A percentile compares a stretch with the other conserved stretches of the same genome.
Evolutionary conservation across 1,140 invertebrate genomes (phyloP).

Genomic region (Dendrolimus kikuchii): DNA sequence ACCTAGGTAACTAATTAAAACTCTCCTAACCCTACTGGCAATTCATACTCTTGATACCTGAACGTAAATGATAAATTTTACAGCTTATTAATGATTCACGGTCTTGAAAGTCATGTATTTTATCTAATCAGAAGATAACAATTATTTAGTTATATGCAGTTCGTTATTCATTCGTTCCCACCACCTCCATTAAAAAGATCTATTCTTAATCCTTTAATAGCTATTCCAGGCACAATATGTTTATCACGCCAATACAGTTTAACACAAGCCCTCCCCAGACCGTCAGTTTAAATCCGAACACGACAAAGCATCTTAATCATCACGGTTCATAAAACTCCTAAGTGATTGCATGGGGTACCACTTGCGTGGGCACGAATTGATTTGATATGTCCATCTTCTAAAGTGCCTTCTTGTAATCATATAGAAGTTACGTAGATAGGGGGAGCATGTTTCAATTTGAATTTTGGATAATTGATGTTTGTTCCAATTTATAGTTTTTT

Average conservation of each 20-base stretch:
- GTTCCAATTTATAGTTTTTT: no score
- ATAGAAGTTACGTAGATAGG: conserved; percentile 29
- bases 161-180: background rate
- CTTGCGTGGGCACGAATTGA: conserved; percentile 61
- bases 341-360: conserved; percentile 63
- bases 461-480: background rate
- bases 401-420: conserved; percentile 36
- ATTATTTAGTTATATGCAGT: no score
- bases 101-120: no score
- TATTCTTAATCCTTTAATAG: conserved; percentile 58
- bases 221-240: conserved; percentile 64
- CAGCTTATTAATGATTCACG: no score
- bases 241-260: conserved; percentile 39
- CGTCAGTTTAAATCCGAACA: conserved; percentile 44
- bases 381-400: conserved; percentile 56
- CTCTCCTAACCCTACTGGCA: no score
- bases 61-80: no score
- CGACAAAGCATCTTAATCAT: conserved; percentile 70
- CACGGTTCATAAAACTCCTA: conserved; percentile 68
- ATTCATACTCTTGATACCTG: no score
- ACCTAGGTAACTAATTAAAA: no score
- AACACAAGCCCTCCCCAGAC: conserved; percentile 18
- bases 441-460: conserved; percentile 23
- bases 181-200: background rate
- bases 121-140: no score